These are phyloP conservation scores for Nemotelus nigrinus DNA, from an alignment of 2,888 invertebrate species.

Conservation along the genomic window DNA sequence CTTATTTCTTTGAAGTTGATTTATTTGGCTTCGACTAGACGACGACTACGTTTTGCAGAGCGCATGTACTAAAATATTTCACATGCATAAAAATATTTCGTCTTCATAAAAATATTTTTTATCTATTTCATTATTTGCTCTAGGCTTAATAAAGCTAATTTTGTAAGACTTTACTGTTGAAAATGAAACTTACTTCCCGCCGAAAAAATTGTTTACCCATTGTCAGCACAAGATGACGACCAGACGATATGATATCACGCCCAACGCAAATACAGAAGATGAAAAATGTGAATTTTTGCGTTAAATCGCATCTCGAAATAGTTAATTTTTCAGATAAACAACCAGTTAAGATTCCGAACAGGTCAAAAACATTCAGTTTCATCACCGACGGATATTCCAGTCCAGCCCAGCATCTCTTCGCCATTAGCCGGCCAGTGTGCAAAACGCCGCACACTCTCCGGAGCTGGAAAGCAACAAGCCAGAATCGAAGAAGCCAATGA, in stretches of 20 bases:
- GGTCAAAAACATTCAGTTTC: slow-evolving; percentile 14
- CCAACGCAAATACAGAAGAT: not conserved
- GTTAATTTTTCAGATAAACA: slow-evolving; percentile 41
- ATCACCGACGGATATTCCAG: slow-evolving; percentile 1
- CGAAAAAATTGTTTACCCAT: no score
- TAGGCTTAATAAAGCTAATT: no score
- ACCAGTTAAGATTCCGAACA: slow-evolving; percentile 23
- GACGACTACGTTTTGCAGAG: no score
- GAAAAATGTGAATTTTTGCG: slow-evolving; percentile 26
- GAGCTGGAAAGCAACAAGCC: not conserved
- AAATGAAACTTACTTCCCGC: no score
- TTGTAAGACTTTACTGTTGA: no score
- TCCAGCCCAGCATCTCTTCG: not conserved
- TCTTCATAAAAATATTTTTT: no score
- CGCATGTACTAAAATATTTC: no score
- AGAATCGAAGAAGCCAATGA: slow-evolving; percentile 25
- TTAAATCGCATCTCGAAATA: slow-evolving; percentile 18
- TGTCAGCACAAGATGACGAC: no score
- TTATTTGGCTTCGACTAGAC: no score
- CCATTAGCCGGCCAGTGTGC: not conserved
- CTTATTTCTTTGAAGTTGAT: no score
- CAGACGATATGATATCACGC: slow-evolving; percentile 1
- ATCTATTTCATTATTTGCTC: no score
- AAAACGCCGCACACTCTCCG: not conserved
- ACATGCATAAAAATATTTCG: no score